These are phyloP conservation scores for Campodea augens DNA, from an alignment of 1,140 invertebrate species.

Conservation along the genomic window DNA sequence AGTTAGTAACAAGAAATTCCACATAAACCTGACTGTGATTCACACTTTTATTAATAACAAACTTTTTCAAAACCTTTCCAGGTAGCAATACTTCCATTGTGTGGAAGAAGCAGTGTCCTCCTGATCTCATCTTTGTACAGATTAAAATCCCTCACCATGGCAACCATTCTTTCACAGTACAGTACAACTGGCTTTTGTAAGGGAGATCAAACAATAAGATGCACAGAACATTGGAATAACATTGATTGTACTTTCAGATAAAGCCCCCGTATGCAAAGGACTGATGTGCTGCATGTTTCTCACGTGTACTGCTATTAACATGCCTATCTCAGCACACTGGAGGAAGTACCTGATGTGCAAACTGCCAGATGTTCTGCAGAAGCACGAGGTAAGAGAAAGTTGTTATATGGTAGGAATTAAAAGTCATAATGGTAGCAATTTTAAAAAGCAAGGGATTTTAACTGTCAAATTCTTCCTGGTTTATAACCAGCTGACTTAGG, in stretches of 20 bases:
- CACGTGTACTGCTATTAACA: slow-evolving; percentile 27
- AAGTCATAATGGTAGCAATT: background rate
- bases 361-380: slow-evolving; percentile 22
- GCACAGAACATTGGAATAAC: too few species aligned
- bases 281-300: slow-evolving; percentile 26
- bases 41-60: too few species aligned
- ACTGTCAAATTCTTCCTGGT: too few species aligned
- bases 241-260: slow-evolving; percentile 26
- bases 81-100: too few species aligned
- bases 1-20: too few species aligned
- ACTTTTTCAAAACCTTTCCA: too few species aligned
- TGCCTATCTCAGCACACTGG: slow-evolving; percentile 25
- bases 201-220: slow-evolving; percentile 9
- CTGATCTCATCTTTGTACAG: too few species aligned
- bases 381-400: slow-evolving; percentile 19
- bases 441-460: too few species aligned
- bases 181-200: slow-evolving; percentile 26
- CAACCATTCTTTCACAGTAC: slow-evolving; percentile 23
- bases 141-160: too few species aligned
- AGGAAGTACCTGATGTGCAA: slow-evolving; percentile 24
- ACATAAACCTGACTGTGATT: too few species aligned
- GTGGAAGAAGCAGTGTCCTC: too few species aligned
- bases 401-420: background rate
- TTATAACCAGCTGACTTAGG: too few species aligned
- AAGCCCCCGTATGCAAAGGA: slow-evolving; percentile 28